These are phyloP conservation scores for Eleginops maclovinus DNA, from an alignment of 2,113 vertebrate species.

Conservation along the genomic window DNA sequence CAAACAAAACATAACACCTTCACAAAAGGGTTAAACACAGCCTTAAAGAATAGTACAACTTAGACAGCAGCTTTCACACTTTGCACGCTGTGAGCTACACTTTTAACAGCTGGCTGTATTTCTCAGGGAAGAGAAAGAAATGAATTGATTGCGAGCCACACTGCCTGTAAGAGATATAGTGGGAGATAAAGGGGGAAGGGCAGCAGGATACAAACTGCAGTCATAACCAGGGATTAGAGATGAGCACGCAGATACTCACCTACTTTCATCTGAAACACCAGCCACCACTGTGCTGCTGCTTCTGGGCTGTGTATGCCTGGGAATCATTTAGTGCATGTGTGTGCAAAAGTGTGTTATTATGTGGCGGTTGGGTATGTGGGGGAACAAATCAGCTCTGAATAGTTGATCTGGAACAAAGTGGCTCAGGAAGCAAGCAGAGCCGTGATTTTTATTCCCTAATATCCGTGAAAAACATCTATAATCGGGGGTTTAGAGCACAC, in stretches of 20 bases:
- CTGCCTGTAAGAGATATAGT: neutral
- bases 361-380: slow-evolving; percentile 41
- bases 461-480: slow-evolving; percentile 49
- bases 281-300: slow-evolving; percentile 20
- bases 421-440: slow-evolving; percentile 63
- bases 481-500: slow-evolving; percentile 48
- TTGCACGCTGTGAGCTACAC: slow-evolving; percentile 19
- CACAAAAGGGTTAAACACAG: slow-evolving; percentile 34
- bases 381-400: slow-evolving; percentile 72
- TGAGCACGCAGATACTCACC: slow-evolving; percentile 63
- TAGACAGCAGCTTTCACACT: slow-evolving; percentile 34
- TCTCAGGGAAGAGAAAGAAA: slow-evolving; percentile 49
- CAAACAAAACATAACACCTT: slow-evolving; percentile 44
- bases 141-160: slow-evolving; percentile 34
- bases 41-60: slow-evolving; percentile 42
- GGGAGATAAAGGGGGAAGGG: slow-evolving; percentile 49
- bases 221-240: slow-evolving; percentile 72
- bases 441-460: slow-evolving; percentile 58
- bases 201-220: slow-evolving; percentile 36
- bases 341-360: slow-evolving; percentile 33
- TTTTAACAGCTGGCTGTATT: slow-evolving; percentile 41
- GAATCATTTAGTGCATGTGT: slow-evolving; percentile 5
- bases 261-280: slow-evolving; percentile 57
- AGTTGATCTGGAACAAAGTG: slow-evolving; percentile 75
- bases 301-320: slow-evolving; percentile 1